Percentiles rank a stretch among this genome's conserved stretches.
These are phyloP conservation scores for Cranoglanis bouderius DNA, from an alignment of 2,113 vertebrate genomes.

Conservation along the genomic window DNA sequence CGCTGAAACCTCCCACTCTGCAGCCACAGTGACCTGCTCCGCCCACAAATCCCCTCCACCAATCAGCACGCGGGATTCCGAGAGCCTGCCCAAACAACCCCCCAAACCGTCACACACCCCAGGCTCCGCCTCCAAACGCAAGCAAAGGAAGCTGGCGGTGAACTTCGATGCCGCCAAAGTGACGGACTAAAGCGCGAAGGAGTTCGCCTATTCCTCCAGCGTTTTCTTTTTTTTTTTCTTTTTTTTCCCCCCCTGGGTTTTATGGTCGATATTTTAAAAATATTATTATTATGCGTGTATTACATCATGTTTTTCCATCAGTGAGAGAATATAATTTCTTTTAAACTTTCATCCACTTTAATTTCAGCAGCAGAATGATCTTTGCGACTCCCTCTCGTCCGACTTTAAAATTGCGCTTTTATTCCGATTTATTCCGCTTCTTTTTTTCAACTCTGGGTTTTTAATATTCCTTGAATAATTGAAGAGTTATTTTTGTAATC, in stretches of 20 bases:
- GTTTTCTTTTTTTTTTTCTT: background rate
- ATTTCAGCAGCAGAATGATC: constrained; percentile 19
- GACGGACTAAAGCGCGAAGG: constrained; percentile 74
- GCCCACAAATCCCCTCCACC: constrained; percentile 56
- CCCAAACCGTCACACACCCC: constrained; percentile 65
- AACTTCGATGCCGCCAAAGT: constrained; percentile 91
- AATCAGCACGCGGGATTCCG: constrained; percentile 48
- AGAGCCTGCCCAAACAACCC: constrained; percentile 66
- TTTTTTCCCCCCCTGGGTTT: background rate
- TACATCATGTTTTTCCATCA: background rate
- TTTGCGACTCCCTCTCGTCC: background rate
- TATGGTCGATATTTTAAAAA: constrained; percentile 19
- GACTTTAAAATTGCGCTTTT: constrained; percentile 35
- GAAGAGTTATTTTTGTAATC: constrained; percentile 38
- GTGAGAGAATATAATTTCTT: background rate
- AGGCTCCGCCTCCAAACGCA: constrained; percentile 85
- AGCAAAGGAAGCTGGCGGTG: constrained; percentile 91
- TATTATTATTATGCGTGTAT: constrained; percentile 1
- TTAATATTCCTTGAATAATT: constrained; percentile 36
- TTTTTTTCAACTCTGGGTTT: constrained; percentile 38
- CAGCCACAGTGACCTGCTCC: constrained; percentile 47
- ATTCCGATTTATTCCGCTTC: constrained; percentile 16
- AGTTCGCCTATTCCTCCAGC: background rate
- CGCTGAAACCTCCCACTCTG: constrained; percentile 58
- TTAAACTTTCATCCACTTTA: constrained; percentile 29